A percentile compares a stretch with the other conserved stretches of the same genome.
Evolutionary conservation across 1,140 invertebrate species (phyloP).

Genomic region (Anoplolepis gracilipes): DNA sequence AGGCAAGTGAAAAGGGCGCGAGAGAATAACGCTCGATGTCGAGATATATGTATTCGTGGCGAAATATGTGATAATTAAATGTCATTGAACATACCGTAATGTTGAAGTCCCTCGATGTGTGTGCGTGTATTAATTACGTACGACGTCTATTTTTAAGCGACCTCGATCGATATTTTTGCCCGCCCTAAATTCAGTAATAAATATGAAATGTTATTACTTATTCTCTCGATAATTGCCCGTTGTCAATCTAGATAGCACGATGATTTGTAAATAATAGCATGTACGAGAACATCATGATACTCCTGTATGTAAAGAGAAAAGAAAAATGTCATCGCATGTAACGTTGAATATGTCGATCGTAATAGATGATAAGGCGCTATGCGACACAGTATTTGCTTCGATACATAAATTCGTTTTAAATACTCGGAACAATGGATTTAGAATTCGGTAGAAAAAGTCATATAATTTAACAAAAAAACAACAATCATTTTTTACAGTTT

Average conservation of each 20-base stretch:
- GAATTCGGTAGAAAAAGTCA: too few species aligned
- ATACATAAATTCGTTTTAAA: slow-evolving; percentile 20
- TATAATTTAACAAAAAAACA: too few species aligned
- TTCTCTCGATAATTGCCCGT: slow-evolving; percentile 46
- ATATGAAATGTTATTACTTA: slow-evolving; percentile 47
- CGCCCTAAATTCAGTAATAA: slow-evolving; percentile 26
- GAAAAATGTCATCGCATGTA: slow-evolving; percentile 21
- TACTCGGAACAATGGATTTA: background rate
- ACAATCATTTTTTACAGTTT: too few species aligned
- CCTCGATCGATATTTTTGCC: slow-evolving; percentile 27
- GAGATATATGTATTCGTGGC: slow-evolving; percentile 1
- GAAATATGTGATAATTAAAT: slow-evolving; percentile 48
- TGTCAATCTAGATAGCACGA: slow-evolving; percentile 66
- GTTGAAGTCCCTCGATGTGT: slow-evolving; percentile 18
- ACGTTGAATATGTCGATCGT: slow-evolving; percentile 43
- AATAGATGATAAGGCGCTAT: slow-evolving; percentile 12
- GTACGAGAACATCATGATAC: slow-evolving; percentile 35
- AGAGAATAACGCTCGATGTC: slow-evolving; percentile 49
- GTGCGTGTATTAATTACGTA: slow-evolving; percentile 9
- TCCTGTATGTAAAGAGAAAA: slow-evolving; percentile 33
- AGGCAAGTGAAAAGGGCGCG: slow-evolving; percentile 13
- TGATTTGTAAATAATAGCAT: slow-evolving; percentile 69
- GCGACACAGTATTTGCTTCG: slow-evolving; percentile 29
- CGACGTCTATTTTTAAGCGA: slow-evolving; percentile 5
- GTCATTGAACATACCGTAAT: slow-evolving; percentile 19